Evolutionary conservation across 2,888 invertebrate species (phyloP).

Genomic region (Loripinus fragilis): DNA sequence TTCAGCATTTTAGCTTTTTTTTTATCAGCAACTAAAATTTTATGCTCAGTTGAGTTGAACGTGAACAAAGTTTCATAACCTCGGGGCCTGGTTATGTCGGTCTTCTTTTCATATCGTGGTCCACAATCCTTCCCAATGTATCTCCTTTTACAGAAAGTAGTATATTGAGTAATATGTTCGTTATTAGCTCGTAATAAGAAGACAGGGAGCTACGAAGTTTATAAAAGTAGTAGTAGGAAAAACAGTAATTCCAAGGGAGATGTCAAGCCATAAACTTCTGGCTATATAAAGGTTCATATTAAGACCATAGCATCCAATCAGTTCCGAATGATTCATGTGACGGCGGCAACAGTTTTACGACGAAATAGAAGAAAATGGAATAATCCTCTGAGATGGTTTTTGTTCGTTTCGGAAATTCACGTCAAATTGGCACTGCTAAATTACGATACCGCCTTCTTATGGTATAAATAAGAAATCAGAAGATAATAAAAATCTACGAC

Average conservation of each 20-base stretch:
- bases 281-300: slow-evolving; percentile 32
- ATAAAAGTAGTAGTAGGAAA: not conserved
- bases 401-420: slow-evolving; percentile 47
- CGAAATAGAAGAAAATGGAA: slow-evolving; percentile 50
- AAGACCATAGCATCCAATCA: slow-evolving; percentile 44
- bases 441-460: slow-evolving; percentile 12
- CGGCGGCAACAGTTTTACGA: slow-evolving; percentile 54
- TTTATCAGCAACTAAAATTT: too few relatives aligned
- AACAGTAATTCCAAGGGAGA: not conserved
- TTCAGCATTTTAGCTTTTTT: too few relatives aligned
- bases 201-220: too few relatives aligned
- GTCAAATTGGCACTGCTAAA: slow-evolving; percentile 34
- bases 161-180: too few relatives aligned
- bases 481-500: slow-evolving; percentile 23
- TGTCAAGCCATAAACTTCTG: slow-evolving; percentile 19
- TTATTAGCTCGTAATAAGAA: too few relatives aligned
- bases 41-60: too few relatives aligned
- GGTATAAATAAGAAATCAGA: slow-evolving; percentile 23
- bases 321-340: slow-evolving; percentile 53
- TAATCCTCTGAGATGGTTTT: slow-evolving; percentile 47
- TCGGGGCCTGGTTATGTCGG: too few relatives aligned
- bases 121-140: too few relatives aligned
- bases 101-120: too few relatives aligned
- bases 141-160: too few relatives aligned
- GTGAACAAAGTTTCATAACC: too few relatives aligned